Conservation (phyloP, 2,797 vertebrate genomes). For the Peromyscus aztecus region DNA sequence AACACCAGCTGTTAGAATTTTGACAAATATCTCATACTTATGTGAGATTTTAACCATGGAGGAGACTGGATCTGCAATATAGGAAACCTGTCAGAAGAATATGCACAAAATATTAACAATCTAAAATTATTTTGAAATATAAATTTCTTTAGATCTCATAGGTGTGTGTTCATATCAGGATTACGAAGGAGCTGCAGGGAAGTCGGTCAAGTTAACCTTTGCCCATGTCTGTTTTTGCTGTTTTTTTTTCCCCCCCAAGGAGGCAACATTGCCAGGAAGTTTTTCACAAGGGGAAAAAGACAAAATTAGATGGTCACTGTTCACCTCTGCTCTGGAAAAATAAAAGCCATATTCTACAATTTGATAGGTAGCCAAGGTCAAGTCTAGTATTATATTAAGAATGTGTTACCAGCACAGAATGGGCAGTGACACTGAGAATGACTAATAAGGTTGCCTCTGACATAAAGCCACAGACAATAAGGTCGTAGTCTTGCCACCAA, state of each 20-base stretch:
- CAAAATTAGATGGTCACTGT: constrained; percentile 1
- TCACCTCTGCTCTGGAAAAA: not conserved
- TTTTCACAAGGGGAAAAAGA: constrained; percentile 27
- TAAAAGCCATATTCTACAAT: not conserved
- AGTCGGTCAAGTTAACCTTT: not conserved
- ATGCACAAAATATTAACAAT: constrained; percentile 21
- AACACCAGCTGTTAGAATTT: not conserved
- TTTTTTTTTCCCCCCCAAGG: not conserved
- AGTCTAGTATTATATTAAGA: constrained; percentile 16
- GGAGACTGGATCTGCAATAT: not conserved
- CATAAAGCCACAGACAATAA: not conserved
- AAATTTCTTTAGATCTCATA: not conserved
- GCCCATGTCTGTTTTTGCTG: not conserved
- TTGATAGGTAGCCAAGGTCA: constrained; percentile 20
- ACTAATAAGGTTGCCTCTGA: constrained; percentile 60
- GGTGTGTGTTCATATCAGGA: not conserved
- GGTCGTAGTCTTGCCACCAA: constrained; percentile 1
- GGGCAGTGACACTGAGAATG: not conserved
- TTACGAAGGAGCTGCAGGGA: not conserved
- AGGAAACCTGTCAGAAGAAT: not conserved
- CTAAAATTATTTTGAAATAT: constrained; percentile 23
- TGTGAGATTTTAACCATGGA: not conserved
- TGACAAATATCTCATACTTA: not conserved
- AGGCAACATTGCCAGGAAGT: constrained; percentile 8
- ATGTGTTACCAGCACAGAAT: not conserved